Evolutionary conservation across 2,797 vertebrate genomes (phyloP).

Genomic region (Sebastes kiyomatsui): DNA sequence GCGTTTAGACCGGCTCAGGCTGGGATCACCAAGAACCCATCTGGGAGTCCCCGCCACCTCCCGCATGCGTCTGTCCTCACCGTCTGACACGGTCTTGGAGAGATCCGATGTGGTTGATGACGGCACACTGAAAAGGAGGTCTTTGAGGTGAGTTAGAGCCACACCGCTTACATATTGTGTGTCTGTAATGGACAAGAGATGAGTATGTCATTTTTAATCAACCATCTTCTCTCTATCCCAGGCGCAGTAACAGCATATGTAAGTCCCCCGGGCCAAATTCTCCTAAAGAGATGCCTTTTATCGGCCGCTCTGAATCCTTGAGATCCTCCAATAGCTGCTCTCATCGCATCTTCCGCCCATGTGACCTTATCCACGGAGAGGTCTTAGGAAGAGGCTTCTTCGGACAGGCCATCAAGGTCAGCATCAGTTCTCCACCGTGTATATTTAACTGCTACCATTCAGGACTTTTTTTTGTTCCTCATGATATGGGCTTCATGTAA

Average conservation of each 20-base stretch:
- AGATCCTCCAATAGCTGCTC: conserved; percentile 90
- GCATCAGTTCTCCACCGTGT: not conserved
- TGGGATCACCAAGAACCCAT: conserved; percentile 81
- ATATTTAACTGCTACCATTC: not conserved
- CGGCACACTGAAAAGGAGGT: conserved; percentile 87
- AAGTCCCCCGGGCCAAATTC: conserved; percentile 92
- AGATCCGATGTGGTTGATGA: conserved; percentile 87
- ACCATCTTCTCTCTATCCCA: conserved; percentile 51
- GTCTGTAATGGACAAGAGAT: not conserved
- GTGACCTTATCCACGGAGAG: conserved; percentile 93
- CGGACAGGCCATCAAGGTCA: conserved; percentile 94
- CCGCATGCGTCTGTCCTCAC: conserved; percentile 84
- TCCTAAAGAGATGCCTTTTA: conserved; percentile 85
- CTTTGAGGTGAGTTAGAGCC: conserved; percentile 84
- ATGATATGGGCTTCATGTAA: not conserved
- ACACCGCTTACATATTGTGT: not conserved
- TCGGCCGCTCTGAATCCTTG: conserved; percentile 91
- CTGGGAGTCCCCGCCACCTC: conserved; percentile 80
- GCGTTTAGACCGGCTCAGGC: conserved; percentile 86
- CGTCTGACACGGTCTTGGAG: conserved; percentile 84
- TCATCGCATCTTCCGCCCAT: conserved; percentile 94
- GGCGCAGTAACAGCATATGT: conserved; percentile 93
- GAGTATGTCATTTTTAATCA: not conserved
- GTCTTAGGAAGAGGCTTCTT: conserved; percentile 95
- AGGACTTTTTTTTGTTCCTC: not conserved